Evolutionary conservation across 2,797 vertebrate species (phyloP).

Genomic region (Coracias cyanogaster): DNA sequence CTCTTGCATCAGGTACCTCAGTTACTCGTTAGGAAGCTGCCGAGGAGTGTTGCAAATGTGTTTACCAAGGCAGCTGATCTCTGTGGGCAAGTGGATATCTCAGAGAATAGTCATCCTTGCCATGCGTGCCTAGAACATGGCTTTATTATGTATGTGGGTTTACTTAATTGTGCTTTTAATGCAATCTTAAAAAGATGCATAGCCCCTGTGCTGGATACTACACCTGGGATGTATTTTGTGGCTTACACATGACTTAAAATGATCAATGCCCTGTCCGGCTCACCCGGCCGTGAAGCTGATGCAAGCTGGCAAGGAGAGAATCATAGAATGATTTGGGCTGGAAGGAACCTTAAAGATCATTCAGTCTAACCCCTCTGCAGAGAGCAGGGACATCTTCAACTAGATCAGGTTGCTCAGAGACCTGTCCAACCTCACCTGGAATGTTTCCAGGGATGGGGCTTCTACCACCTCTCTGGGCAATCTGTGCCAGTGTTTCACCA

Average conservation of each 20-base stretch:
- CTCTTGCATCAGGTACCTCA: neutral
- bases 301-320: neutral
- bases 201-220: fast-evolving
- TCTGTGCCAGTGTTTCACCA: neutral
- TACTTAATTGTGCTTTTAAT: neutral
- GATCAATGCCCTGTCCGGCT: fast-evolving
- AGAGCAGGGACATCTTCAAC: neutral
- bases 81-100: neutral
- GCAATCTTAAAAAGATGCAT: fast-evolving
- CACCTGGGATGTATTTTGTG: neutral
- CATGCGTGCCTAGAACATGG: neutral
- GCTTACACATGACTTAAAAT: neutral
- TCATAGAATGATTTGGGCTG: neutral
- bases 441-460: neutral
- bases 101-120: fast-evolving
- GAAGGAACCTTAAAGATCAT: neutral
- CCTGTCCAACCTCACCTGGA: neutral
- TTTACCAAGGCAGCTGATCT: neutral
- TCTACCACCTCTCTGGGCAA: neutral
- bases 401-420: neutral
- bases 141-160: fast-evolving
- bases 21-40: fast-evolving
- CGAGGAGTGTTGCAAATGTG: neutral
- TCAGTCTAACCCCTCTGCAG: neutral
- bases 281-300: fast-evolving